Conservation (phyloP, 1,140 invertebrate genomes). For the Pseudobourletiella spinata region DNA sequence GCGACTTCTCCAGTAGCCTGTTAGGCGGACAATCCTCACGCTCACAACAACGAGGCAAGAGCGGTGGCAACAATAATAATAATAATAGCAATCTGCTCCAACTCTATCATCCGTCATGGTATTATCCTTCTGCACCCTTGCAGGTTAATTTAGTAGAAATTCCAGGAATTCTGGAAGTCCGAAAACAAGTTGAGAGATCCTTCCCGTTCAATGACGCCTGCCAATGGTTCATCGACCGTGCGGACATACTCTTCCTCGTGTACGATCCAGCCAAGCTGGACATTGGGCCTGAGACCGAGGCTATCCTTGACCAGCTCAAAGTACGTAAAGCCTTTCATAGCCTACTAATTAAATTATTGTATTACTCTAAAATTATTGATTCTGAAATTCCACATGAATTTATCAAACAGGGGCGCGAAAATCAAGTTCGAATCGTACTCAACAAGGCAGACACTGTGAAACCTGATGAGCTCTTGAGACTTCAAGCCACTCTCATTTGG, state of each 20-base stretch:
- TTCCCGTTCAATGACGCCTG: constrained; percentile 93
- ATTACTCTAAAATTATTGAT: not conserved
- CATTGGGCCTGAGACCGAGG: constrained; percentile 86
- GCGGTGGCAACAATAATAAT: too few species aligned
- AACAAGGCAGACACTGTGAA: constrained; percentile 92
- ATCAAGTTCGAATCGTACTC: constrained; percentile 62
- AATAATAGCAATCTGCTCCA: too few species aligned
- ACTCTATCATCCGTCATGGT: too few species aligned
- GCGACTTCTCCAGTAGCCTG: constrained; percentile 43
- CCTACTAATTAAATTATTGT: too few species aligned
- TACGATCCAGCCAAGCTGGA: constrained; percentile 93
- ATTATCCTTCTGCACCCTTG: too few species aligned
- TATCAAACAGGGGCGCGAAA: constrained; percentile 30
- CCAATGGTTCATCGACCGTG: constrained; percentile 92
- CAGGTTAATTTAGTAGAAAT: constrained; percentile 94
- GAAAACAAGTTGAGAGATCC: constrained; percentile 81
- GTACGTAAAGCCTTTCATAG: too few species aligned
- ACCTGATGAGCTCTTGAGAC: constrained; percentile 82
- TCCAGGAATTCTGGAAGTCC: constrained; percentile 86
- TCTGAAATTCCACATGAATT: not conserved
- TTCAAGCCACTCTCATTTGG: constrained; percentile 90
- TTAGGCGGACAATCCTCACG: constrained; percentile 38
- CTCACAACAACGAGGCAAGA: too few species aligned
- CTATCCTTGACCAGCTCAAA: constrained; percentile 83
- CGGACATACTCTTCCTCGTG: constrained; percentile 87